Evolutionary conservation across 2,888 invertebrate species (phyloP), one percentile per base, ranked within the genome.

Genomic region (Coelinius sp.): DNA sequence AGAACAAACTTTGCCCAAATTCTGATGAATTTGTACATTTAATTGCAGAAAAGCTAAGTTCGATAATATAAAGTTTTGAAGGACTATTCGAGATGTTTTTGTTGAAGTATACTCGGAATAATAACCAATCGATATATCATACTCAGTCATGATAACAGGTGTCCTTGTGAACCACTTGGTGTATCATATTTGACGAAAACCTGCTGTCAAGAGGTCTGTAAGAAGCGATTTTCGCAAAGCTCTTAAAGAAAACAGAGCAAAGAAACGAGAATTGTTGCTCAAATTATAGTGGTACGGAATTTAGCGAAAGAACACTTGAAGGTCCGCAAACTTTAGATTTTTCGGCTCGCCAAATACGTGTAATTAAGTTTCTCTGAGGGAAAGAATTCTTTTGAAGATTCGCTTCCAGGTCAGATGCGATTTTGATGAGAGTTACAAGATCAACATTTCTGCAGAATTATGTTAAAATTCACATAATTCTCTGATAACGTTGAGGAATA

Each of bases 321-420:
- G 59, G 35, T 59, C 35, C 31, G 59, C 17, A 59, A 59, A 59
- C 59, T 59, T 59, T 59, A 31, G 31, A 59, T 59, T 59, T 59
- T 59, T 59, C 59, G 59, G 27, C 17, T 31, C 59, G 31, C 17
- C 35, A 8, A 7, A 59, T 7, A 14, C 12, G 31, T 35, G 35
- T 59, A 59, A 59, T 59, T 59, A 59, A 59, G 59, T 59, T 20
- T 35, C 59, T 17, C 31, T 31, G 59, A 31, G 59, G 6, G 31
- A 49, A 49, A 31, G n/a, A 35, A 59, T 59, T 59, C 59, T 35
- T 59, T 59, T 59, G 59, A 59, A 20, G 35, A 35, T 59, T 17
- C 17, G 2, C 20, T 49, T 49, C 46, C 46, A 49, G 46, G 46
- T 49, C 46, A 49, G 17, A 20, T 20, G 8, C 46, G 17, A 49